Base-by-base conservation (phyloP, 2,888 invertebrate species). In the Altica lythri region DNA sequence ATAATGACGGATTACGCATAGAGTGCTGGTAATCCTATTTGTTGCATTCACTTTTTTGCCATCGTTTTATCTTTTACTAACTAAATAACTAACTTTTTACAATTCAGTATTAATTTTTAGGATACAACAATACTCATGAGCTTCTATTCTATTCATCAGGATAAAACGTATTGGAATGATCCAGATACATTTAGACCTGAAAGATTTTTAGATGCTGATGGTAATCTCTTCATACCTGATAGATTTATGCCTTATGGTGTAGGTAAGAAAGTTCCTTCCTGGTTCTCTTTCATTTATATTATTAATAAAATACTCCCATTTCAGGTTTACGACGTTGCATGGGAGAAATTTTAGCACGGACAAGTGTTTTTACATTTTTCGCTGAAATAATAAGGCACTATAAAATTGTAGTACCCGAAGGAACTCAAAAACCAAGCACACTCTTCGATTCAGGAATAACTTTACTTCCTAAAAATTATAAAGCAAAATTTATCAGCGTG, bases 141-240 rank as follows among this genome's bases (percentile, higher is more conserved):
- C 60, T 49, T 67, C 32, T 63, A 80, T 61, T 80, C 82, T 1
- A 78, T 85, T 3, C 79, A 83, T 62, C 79, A 80, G 71, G 82
- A 86, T 64, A 71, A 78, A 13, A 65, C 76, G 1, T 75, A 81
- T 53, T 88, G 84, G 82, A 75, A 75, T 0, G 82, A 87, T 62
- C 86, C 87, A 0, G 74, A 82, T 14, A 72, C 64, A 1, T 88
- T 87, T 67, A 76, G 81, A 2, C 88, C 88, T 0, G 85, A 86
- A 67, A 76, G 88, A 58, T 86, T 86, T 66, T 66, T 88, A 4
- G 72, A 78, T 60, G 59, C 65, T 0, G 57, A 72, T 18, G 75
- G 75, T 25, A 68, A 69, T 50, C 48, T 76, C 10, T 49, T 67
- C 1, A 46, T 57, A 16, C 60, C 67, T 25, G 75, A 77, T 16